Conservation (phyloP, 1,140 invertebrate species). For the Macrobrachium rosenbergii region DNA sequence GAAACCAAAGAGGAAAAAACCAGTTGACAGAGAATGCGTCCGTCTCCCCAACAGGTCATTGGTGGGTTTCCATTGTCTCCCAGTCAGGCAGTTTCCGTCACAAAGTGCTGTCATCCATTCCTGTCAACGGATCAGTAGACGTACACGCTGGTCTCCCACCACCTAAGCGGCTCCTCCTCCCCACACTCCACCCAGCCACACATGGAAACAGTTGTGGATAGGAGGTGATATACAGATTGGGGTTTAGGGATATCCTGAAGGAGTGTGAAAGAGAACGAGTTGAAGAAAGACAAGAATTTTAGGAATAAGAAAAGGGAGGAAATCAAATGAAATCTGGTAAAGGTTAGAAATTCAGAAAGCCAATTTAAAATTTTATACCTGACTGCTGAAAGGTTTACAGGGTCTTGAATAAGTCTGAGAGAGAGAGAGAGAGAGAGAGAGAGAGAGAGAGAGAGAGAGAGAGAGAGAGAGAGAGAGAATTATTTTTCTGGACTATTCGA, state of each 20-base stretch:
- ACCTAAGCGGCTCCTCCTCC: too few species aligned
- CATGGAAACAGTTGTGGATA: too few species aligned
- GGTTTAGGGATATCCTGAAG: too few species aligned
- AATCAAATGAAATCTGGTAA: too few species aligned
- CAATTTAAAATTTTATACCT: too few species aligned
- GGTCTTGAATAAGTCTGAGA: not conserved
- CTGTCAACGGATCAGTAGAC: conserved; percentile 1
- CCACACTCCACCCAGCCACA: too few species aligned
- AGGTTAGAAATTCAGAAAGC: too few species aligned
- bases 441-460: not conserved
- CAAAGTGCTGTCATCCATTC: conserved; percentile 46
- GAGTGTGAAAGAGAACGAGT: not conserved
- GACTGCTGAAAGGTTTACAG: too few species aligned
- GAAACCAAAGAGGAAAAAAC: too few species aligned
- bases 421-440: conserved; percentile 5
- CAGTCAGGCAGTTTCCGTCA: not conserved
- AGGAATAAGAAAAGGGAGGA: not conserved
- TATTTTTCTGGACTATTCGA: too few species aligned
- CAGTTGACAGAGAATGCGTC: too few species aligned
- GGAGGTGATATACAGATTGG: too few species aligned
- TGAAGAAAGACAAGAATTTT: not conserved
- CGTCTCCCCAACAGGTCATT: conserved; percentile 30
- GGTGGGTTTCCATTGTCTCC: conserved; percentile 35
- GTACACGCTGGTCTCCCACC: not conserved
- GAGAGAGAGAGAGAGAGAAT: not conserved